A percentile compares a stretch with the other conserved stretches of the same genome.
Conservation (phyloP, 2,113 vertebrate genomes). For the Genyomyrus donnyi region DNA sequence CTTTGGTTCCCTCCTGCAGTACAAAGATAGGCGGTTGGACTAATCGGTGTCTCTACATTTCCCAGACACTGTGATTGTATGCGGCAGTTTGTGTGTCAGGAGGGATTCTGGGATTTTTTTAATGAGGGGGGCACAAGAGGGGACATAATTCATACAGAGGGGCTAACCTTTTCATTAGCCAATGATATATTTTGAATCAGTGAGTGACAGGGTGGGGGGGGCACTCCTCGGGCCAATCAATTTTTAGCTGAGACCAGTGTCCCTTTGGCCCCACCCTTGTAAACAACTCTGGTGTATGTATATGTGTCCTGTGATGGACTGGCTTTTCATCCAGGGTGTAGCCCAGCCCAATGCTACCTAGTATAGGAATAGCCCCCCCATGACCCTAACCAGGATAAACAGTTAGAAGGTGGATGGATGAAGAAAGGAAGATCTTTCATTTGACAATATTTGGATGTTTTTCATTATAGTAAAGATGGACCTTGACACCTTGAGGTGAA, state of each 20-base stretch:
- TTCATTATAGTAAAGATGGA: not conserved
- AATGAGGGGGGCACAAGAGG: not conserved
- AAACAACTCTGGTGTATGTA: not conserved
- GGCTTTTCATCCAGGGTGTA: not conserved
- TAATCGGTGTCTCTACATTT: not conserved
- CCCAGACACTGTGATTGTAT: not conserved
- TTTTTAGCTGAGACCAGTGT: not conserved
- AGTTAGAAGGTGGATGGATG: not conserved
- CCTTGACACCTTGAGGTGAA: not conserved
- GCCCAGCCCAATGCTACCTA: not conserved
- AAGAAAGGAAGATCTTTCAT: not conserved
- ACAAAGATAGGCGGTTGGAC: not conserved
- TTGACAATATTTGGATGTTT: not conserved
- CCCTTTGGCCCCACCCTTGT: not conserved
- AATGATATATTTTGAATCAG: not conserved
- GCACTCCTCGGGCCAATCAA: not conserved
- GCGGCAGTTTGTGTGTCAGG: not conserved
- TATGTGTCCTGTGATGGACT: not conserved
- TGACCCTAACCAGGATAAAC: not conserved
- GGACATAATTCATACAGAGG: not conserved
- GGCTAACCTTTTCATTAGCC: not conserved
- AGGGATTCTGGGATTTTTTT: not conserved
- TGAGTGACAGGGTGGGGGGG: not conserved
- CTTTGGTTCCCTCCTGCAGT: not conserved
- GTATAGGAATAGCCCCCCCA: not conserved